Evolutionary conservation across 2,113 vertebrate genomes (phyloP).

Genomic region (Neodon shergylaensis): DNA sequence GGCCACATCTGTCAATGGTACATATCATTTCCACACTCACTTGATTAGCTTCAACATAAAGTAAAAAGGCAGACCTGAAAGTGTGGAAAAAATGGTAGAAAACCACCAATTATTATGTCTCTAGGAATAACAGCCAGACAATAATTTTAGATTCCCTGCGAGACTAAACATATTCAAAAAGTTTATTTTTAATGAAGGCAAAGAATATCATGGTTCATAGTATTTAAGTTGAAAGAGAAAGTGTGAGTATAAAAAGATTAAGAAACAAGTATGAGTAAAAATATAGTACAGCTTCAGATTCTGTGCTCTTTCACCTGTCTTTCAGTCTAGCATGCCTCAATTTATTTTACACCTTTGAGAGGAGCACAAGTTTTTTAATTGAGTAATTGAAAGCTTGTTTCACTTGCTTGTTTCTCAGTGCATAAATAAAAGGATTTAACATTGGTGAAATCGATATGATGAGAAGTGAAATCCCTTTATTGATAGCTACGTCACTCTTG

Average conservation of each 20-base stretch:
- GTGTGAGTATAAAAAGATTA: background rate
- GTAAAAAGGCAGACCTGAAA: background rate
- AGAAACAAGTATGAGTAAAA: background rate
- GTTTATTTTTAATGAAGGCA: background rate
- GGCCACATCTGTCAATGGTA: background rate
- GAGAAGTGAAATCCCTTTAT: slow-evolving; percentile 37
- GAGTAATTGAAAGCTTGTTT: background rate
- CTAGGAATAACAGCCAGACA: background rate
- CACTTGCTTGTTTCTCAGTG: slow-evolving; percentile 47
- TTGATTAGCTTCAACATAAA: background rate
- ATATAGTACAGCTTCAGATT: background rate
- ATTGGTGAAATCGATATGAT: slow-evolving; percentile 27
- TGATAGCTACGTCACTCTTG: background rate
- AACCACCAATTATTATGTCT: background rate
- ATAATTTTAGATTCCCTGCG: background rate
- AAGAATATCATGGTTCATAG: background rate
- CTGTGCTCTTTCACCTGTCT: background rate
- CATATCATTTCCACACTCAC: background rate
- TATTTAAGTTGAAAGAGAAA: background rate
- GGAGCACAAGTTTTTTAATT: background rate
- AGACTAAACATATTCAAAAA: background rate
- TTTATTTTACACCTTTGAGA: background rate
- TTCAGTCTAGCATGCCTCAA: background rate
- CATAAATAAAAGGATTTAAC: slow-evolving; percentile 59
- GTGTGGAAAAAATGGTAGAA: background rate